Evolutionary conservation across 2,113 vertebrate species (phyloP).

Genomic region (Spheniscus mendiculus): DNA sequence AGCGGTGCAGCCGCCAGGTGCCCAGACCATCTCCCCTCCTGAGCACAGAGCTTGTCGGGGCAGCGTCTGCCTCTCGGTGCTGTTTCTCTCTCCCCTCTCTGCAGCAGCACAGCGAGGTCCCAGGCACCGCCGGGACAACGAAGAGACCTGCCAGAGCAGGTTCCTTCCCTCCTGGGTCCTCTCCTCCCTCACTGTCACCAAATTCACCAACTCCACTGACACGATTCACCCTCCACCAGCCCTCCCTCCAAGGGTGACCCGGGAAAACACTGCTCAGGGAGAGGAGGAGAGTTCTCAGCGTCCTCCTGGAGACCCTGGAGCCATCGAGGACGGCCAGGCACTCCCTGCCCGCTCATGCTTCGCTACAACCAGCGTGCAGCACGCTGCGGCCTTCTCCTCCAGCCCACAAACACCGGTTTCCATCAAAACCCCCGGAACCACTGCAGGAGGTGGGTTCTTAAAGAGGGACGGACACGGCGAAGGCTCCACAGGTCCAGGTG

Average conservation of each 20-base stretch:
- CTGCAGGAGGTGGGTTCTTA: rapidly evolving
- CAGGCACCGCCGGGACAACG: rapidly evolving
- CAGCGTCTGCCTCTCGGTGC: rapidly evolving
- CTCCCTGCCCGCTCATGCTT: not conserved
- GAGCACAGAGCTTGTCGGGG: rapidly evolving
- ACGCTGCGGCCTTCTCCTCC: rapidly evolving
- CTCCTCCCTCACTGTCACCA: not conserved
- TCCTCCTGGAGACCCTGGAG: not conserved
- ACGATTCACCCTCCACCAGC: rapidly evolving
- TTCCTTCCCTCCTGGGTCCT: not conserved
- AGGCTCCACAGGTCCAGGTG: not conserved
- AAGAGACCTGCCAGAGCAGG: not conserved
- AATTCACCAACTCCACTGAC: not conserved
- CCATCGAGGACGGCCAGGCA: rapidly evolving
- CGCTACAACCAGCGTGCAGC: not conserved
- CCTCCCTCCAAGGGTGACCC: rapidly evolving
- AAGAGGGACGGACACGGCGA: rapidly evolving
- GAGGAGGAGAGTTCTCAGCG: not conserved
- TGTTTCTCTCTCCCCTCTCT: not conserved
- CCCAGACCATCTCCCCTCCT: rapidly evolving
- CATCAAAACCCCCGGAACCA: rapidly evolving
- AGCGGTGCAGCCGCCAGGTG: not conserved
- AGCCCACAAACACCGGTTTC: not conserved
- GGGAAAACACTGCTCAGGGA: not conserved
- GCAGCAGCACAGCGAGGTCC: not conserved